phyloP scores from a whole-genome alignment of 2,113 vertebrate species.

The Canis aureus region DNA sequence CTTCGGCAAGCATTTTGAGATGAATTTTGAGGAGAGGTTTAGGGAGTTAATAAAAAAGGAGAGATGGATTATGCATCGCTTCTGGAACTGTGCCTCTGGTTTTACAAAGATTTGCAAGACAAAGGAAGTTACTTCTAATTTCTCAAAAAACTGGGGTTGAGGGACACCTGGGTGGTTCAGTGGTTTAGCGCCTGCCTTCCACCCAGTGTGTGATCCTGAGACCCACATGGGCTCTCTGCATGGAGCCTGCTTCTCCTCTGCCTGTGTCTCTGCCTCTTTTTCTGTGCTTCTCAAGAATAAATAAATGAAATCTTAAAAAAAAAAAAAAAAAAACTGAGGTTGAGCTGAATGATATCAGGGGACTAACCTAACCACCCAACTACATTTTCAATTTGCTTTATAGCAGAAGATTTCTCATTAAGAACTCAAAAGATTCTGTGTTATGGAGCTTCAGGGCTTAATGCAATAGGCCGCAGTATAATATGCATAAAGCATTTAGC shows the following conservation, averaged over 20 bases:
- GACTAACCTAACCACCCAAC: not conserved
- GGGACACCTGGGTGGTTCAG: too few relatives aligned
- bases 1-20: not conserved
- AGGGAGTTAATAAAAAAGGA: not conserved
- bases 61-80: not conserved
- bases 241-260: too few relatives aligned
- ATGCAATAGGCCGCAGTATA: not conserved
- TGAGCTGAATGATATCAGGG: not conserved
- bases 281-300: too few relatives aligned
- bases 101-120: not conserved
- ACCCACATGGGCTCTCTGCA: too few relatives aligned
- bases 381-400: not conserved
- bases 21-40: not conserved
- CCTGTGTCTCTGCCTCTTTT: too few relatives aligned
- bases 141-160: not conserved
- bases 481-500: not conserved
- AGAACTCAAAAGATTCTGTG: not conserved
- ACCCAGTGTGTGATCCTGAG: too few relatives aligned
- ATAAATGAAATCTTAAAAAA: too few relatives aligned
- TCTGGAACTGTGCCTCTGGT: not conserved
- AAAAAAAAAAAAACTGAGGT: too few relatives aligned
- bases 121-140: not conserved
- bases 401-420: not conserved
- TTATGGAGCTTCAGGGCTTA: not conserved
- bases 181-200: too few relatives aligned